Percentiles rank a stretch among this genome's conserved stretches.
Evolutionary conservation across 1,140 invertebrate genomes (phyloP).

Genomic region (Amyelois transitella): DNA sequence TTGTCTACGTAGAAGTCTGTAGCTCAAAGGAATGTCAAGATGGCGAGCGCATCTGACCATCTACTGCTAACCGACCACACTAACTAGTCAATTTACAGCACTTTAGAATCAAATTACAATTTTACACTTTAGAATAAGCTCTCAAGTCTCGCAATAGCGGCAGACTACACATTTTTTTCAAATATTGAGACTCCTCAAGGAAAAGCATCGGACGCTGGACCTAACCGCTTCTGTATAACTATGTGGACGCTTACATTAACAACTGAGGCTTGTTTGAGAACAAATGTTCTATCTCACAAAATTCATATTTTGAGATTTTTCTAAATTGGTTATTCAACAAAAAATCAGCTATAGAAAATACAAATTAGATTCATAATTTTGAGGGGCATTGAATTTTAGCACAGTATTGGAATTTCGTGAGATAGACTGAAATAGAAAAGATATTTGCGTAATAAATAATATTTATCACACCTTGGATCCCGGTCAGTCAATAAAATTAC

Average conservation of each 20-base stretch:
- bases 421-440: too few relatives aligned
- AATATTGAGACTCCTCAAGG: not conserved
- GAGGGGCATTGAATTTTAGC: too few relatives aligned
- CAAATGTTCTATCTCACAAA: too few relatives aligned
- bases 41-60: not conserved
- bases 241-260: not conserved
- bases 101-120: not conserved
- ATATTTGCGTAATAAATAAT: too few relatives aligned
- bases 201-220: not conserved
- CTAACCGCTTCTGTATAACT: not conserved
- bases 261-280: too few relatives aligned
- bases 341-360: too few relatives aligned
- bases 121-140: not conserved
- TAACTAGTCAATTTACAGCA: not conserved
- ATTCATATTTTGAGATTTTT: too few relatives aligned
- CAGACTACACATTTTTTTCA: not conserved
- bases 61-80: not conserved
- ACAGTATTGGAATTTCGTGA: too few relatives aligned
- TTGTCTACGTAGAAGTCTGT: not conserved
- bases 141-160: not conserved
- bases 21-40: slow-evolving; percentile 3
- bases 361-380: too few relatives aligned
- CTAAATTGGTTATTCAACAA: too few relatives aligned
- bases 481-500: too few relatives aligned
- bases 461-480: too few relatives aligned